Evolutionary conservation across 1,140 invertebrate species (phyloP), one percentile per base, ranked within the genome.

Genomic region (Neuroterus valhalla): DNA sequence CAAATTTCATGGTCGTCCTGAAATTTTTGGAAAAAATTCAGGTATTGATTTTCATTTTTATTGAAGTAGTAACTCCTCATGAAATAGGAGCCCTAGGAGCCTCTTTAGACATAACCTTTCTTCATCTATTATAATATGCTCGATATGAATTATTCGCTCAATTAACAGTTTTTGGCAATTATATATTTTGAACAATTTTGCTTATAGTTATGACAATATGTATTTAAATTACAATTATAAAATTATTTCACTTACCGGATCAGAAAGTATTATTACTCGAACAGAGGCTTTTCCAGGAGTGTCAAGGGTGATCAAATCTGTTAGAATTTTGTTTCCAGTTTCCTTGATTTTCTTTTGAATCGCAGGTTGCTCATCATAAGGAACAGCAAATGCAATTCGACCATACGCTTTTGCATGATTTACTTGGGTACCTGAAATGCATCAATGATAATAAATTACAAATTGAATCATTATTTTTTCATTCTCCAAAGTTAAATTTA

Each of bases 231-330:
- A n/a, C n/a, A 5, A 66, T 68, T 11, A 46, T 46, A 48, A 45
- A 45, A 55, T 15, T 26, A 26, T 73, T 72, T 15, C 69, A 87
- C 87, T 90, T 89, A 94, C 93, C 1, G 98, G 98, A 92, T 99
- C 98, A 38, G 96, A 96, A 8, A 99, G 90, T 83, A 99, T 99
- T 21, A 99, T 96, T 31, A 99, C 98, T 75, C 95, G 92, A 0
- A 99, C 98, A 10, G 96, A 96, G 2, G 97, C 97, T 90, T 99
- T 99, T 66, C 97, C 98, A 0, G 98, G 98, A 0, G 98, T 99
- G 82, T 98, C 96, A 66, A 99, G 89, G 72, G 94, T 95, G 42
- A 98, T 94, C 10, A 98, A 90, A 14, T 96, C 96, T 2, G 95
- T 99, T 11, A 99, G 89, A 79, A 98, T 96, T 52, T 92, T 96